Evolutionary conservation across 2,797 vertebrate species (phyloP).

Genomic region (Alectoris magna): DNA sequence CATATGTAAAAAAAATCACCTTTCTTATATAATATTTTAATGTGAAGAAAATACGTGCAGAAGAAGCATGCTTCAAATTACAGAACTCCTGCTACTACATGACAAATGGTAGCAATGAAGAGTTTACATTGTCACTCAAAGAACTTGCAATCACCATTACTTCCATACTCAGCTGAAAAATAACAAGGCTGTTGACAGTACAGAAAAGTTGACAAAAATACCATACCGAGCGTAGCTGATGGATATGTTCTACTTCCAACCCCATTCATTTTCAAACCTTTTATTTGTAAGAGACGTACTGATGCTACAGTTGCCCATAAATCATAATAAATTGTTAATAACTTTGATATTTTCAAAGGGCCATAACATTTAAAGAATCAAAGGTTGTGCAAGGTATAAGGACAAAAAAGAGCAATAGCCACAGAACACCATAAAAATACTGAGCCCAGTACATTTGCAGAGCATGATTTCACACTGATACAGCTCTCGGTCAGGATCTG

Average conservation of each 20-base stretch:
- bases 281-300: not conserved
- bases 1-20: not conserved
- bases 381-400: not conserved
- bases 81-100: not conserved
- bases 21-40: not conserved
- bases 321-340: not conserved
- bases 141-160: constrained; percentile 3
- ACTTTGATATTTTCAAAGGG: not conserved
- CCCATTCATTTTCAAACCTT: not conserved
- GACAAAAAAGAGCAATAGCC: not conserved
- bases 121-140: constrained; percentile 7
- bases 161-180: constrained; percentile 12
- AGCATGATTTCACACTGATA: not conserved
- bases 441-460: not conserved
- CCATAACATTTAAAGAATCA: not conserved
- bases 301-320: not conserved
- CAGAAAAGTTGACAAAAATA: not conserved
- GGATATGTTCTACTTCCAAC: not conserved
- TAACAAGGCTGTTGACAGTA: not conserved
- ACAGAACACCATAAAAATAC: not conserved
- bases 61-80: not conserved
- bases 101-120: constrained; percentile 3
- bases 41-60: not conserved
- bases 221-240: not conserved
- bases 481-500: not conserved